Base-by-base conservation (phyloP, 2,797 vertebrate species). In the Chaetophractus vellerosus region DNA sequence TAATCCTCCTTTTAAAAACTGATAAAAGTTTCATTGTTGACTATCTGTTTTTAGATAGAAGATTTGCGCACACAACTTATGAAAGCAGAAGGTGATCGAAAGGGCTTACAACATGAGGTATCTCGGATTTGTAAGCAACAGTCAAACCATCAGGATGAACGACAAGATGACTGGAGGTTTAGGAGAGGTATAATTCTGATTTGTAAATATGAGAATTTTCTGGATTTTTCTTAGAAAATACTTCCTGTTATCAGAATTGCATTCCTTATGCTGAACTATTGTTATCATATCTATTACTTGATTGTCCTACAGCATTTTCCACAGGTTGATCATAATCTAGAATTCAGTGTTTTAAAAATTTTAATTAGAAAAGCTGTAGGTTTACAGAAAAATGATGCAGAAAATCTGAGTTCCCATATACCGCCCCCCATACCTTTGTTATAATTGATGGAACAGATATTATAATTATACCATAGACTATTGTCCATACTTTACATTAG, bases 41-140 rank as follows among this genome's bases (percentile, higher is more conserved):
- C 63, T 23, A 0, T 79, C 0, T 82, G 1, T 52, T n/a, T 97
- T 98, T 97, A 99, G 99, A 98, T 99, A 96, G 99, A 99, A 93
- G 99, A 99, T 93, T 98, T 99, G 97, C 99, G 97, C 18, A 97
- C 97, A 18, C 99, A 99, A 57, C 98, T 99, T 86, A 88, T 98
- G 91, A 99, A 98, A 98, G 98, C 98, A 48, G 99, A 98, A 97
- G 98, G 98, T 0, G 98, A 99, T 87, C 98, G 98, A 68, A 96
- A 85, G 11, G 98, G 98, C 89, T 98, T 99, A 94, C 99, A 99
- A 15, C 98, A 97, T 95, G 99, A 99, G 97, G 96, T 98, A 57
- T 98, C 98, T 45, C 98, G 97, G 81, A 96, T 98, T 95, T 69
- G 97, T 89, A 76, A 96, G 71, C 99, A 98, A 84, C 97, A 89